These are phyloP conservation scores for Hypocryptadius cinnamomeus DNA, from an alignment of 2,113 vertebrate species.

Conservation along the genomic window DNA sequence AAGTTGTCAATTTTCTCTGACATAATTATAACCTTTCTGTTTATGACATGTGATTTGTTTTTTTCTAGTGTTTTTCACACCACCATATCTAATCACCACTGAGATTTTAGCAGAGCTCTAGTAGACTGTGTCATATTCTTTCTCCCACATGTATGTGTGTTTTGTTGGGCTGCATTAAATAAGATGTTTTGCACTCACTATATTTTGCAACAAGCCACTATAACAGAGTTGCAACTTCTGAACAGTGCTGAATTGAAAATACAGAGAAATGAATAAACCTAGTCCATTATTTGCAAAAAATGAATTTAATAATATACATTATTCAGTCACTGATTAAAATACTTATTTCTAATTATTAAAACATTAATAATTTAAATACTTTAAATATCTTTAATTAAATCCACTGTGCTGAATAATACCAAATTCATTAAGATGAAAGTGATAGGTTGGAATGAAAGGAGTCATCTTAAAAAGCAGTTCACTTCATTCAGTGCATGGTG, in stretches of 20 bases:
- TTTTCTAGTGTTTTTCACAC: background rate
- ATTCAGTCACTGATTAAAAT: background rate
- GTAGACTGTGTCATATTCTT: background rate
- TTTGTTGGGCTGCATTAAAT: background rate
- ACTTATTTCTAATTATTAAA: slow-evolving; percentile 35
- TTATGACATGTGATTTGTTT: background rate
- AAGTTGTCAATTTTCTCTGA: background rate
- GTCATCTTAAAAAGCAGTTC: background rate
- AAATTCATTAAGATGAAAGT: background rate
- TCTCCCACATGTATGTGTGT: background rate
- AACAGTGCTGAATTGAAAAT: background rate
- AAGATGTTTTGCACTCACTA: background rate
- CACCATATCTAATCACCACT: background rate
- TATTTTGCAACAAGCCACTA: background rate
- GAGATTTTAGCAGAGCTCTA: background rate
- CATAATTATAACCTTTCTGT: background rate
- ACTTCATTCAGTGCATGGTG: background rate
- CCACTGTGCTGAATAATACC: background rate
- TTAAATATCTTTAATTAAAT: slow-evolving; percentile 25
- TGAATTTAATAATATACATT: background rate
- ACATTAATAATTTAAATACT: slow-evolving; percentile 7
- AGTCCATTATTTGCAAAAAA: background rate
- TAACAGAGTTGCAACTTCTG: background rate
- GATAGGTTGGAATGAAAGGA: background rate
- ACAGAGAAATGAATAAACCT: background rate